Conservation (phyloP, 2,797 vertebrate genomes). For the Loriculus beryllinus region DNA sequence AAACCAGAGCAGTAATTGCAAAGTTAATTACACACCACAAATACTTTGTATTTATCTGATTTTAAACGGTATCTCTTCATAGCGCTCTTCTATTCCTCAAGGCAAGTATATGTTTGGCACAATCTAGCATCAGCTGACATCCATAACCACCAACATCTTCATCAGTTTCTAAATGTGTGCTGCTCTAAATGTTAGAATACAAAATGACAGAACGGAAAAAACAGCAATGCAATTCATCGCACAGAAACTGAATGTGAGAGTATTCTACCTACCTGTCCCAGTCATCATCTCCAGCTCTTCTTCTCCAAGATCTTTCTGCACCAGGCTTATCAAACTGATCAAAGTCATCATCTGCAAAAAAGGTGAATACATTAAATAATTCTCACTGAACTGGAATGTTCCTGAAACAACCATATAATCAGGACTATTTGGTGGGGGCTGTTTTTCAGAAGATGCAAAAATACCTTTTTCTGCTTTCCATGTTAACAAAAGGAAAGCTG, state of each 20-base stretch:
- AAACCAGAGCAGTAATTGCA: not conserved
- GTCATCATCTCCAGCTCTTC: conserved; percentile 88
- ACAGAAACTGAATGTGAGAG: not conserved
- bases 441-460: not conserved
- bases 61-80: not conserved
- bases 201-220: not conserved
- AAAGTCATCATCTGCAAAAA: conserved; percentile 89
- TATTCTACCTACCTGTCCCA: conserved; percentile 84
- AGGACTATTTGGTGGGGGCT: not conserved
- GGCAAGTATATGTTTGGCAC: not conserved
- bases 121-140: not conserved
- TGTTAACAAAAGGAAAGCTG: not conserved
- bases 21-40: not conserved
- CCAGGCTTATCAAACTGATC: conserved; percentile 97
- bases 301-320: conserved; percentile 91
- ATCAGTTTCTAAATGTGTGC: not conserved
- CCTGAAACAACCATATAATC: not conserved
- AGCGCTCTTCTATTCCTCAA: not conserved
- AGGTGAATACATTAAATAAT: conserved; percentile 17
- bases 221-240: not conserved
- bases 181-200: not conserved
- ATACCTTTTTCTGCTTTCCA: not conserved
- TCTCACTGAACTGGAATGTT: not conserved
- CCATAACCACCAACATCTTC: not conserved
- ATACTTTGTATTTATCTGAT: not conserved